Conservation (phyloP, 2,113 vertebrate genomes). For the Aramus guarauna region DNA sequence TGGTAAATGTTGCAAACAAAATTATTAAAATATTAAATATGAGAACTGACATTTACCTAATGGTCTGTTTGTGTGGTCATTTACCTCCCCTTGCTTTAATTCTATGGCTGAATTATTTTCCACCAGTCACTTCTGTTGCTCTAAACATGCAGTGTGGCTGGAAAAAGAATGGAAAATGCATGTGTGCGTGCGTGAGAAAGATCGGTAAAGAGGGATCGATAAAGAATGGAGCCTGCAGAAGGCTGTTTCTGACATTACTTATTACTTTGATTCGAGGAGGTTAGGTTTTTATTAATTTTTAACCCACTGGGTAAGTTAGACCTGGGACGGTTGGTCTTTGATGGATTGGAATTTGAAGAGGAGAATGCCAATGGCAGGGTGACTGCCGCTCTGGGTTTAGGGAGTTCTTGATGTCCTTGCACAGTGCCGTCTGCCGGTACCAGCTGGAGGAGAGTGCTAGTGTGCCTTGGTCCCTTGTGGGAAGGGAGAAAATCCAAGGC, state of each 20-base stretch:
- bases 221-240: neutral
- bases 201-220: neutral
- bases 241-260: neutral
- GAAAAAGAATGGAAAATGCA: neutral
- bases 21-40: conserved; percentile 77
- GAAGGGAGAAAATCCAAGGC: neutral
- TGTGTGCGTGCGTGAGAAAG: rapidly evolving
- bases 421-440: neutral
- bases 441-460: neutral
- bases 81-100: neutral
- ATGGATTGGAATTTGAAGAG: neutral
- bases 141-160: neutral
- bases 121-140: neutral
- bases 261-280: neutral
- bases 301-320: neutral
- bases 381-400: neutral
- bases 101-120: neutral
- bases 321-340: neutral
- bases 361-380: rapidly evolving
- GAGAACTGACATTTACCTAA: conserved; percentile 68
- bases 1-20: conserved; percentile 77
- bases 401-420: neutral
- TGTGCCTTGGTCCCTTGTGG: neutral
- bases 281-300: conserved; percentile 35
- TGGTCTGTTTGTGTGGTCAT: conserved; percentile 39